Base-by-base conservation (phyloP, 1,140 invertebrate species). In the Drosophila setifemur region DNA sequence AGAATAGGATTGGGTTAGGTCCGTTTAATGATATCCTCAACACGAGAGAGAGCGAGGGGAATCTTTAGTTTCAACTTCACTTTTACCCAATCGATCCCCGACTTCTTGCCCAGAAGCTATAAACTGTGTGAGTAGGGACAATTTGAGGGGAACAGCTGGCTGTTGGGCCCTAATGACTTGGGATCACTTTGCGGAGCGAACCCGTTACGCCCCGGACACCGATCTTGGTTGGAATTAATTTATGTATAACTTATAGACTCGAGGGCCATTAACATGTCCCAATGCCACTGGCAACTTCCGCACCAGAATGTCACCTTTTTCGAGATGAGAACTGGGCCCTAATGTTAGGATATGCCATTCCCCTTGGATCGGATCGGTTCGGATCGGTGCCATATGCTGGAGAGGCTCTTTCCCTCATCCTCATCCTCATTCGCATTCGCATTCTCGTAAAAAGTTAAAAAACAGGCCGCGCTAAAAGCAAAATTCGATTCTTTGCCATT, bases 391-490 rank as follows among this genome's bases (percentile, higher is more conserved):
- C 78, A 83, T 83, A 83, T 83, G 78, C 74, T 83, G n/a, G n/a
- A n/a, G n/a, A n/a, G n/a, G n/a, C 14, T 54, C 21, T 21, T 8
- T 23, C 5, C 14, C 3, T 14, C 16, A 12, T n/a, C 14, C 7
- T 33, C 14, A 12, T 33, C 14, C 14, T 14, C 7, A 5, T 33
- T 14, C 31, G n/a, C n/a, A n/a, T n/a, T n/a, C n/a, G n/a, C n/a
- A n/a, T 4, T 47, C 40, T 28, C 57, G 57, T 64, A 39, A 82
- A 81, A 81, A 81, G 31, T 66, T 75, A 28, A 55, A 73, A 86
- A 86, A 86, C 74, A 83, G 74, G 75, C 75, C 71, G 75, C 81
- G 81, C 81, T 85, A 85, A 85, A 85, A 85, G 81, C 81, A 85
- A 85, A 85, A 85, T 85, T 86, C 81, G 81, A 85, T 85, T 85